Evolutionary conservation across 2,888 invertebrate species (phyloP), one percentile per base, ranked within the genome.

Genomic region (Lasioglossum figueresi): DNA sequence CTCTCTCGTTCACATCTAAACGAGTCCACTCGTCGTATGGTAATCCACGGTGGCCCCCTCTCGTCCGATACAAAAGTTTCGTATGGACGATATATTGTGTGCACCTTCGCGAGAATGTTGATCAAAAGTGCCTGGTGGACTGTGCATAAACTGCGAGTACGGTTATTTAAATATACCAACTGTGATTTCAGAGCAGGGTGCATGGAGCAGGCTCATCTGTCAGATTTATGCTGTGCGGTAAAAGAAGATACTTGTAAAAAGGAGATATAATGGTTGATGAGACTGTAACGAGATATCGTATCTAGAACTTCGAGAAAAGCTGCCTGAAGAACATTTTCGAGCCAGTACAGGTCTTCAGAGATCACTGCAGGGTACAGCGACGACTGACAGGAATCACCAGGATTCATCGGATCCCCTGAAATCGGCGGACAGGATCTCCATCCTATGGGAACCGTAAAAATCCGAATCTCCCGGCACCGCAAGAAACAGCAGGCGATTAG

Each of bases 1-100:
- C 23, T 10, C 52, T 52, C 78, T 68, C 63, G 66, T 71, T 82
- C 80, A 52, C 80, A 79, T 89, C 88, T 83, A 84, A 89, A 88
- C 77, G 81, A 71, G 76, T 82, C 80, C 80, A 83, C 85, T 83
- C 79, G 71, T 72, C 75, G 43, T 85, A 88, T 83, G 88, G 76
- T 89, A 89, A 89, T 89, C 79, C 68, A 2, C 70, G 59, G 45
- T 82, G 63, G 40, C 73, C 74, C 77, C 84, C 75, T 27, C 59
- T 27, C 27, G 27, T 80, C 40, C 10, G 23, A 27, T 40, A 31
- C 34, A 34, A 56, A 34, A 66, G 19, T 72, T 72, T 48, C 31
- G 45, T 48, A 48, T 48, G 37, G 23, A 19, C 34, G 23, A 68
- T 68, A 68, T 37, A 37, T 37, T 37, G 37, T 37, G 34, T 23